Base-by-base conservation (phyloP, 37 sponge, comb jelly and placozoan genomes). In the Ephydatia muelleri region DNA sequence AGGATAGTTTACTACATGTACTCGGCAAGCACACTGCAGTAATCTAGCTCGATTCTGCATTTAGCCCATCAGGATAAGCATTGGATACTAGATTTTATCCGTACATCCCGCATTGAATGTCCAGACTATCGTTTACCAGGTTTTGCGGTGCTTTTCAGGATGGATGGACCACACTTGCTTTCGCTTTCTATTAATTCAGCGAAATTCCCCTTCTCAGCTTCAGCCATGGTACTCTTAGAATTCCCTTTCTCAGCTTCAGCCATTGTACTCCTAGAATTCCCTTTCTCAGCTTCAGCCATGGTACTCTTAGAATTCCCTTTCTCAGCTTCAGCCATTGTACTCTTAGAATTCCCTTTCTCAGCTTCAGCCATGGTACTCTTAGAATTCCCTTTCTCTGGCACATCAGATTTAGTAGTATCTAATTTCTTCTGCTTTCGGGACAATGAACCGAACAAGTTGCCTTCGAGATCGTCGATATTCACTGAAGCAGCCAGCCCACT, bases 391-490 rank as follows among this genome's bases (percentile, higher is more conserved):
- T 48, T 70, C 31, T 86, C 94, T 66, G 83, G 71, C 39, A 43
- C 76, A 84, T 68, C 87, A 80, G 33, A 38, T 35, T 67, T 38
- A 80, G 30, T 49, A 27, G 31, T 1, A 48, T 0, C 34, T 49
- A 12, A 0, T 8, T 76, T 82, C 25, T 47, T 70, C 72, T 85
- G 70, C n/a, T 75, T 67, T n/a, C 38, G 81, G 28, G 38, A 36
- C 14, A 90, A 84, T 13, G 88, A 84, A 25, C 82, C 72, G 66
- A 94, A 94, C 33, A 91, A 71, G 70, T 68, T 79, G 0, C 74
- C 79, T 27, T 94, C 94, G 83, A 94, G 83, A 36, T 90, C 86
- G 78, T 94, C 92, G 0, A 94, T 36, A 40, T 87, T 80, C 47
- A 83, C 29, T 31, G 85, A 77, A 25, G 70, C 80, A 36, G 69